Percentiles rank a stretch among this genome's conserved stretches.
phyloP scores from a whole-genome alignment of 2,888 invertebrate genomes.

The Diplazon laetatorius region DNA sequence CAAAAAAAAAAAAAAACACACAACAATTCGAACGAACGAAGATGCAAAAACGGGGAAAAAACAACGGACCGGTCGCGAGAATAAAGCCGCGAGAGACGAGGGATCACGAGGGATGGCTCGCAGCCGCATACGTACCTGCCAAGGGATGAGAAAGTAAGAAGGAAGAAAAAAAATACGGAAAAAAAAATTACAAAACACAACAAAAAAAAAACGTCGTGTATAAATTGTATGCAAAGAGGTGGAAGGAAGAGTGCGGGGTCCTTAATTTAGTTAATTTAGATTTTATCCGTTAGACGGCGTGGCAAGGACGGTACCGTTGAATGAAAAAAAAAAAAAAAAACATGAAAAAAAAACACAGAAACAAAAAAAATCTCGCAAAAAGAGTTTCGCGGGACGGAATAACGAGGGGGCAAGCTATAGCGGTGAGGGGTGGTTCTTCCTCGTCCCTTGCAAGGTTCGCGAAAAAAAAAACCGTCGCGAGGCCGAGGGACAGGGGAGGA shows the following conservation, averaged over 20 bases:
- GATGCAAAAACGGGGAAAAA: no score
- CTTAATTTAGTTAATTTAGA: conserved; percentile 83
- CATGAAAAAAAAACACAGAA: conserved; percentile 9
- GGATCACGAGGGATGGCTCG: conserved; percentile 50
- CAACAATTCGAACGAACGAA: conserved; percentile 26
- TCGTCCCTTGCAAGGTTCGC: conserved; percentile 39
- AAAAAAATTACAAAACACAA: no score
- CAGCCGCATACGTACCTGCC: conserved; percentile 21
- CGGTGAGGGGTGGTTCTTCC: conserved; percentile 29
- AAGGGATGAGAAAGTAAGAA: conserved; percentile 55
- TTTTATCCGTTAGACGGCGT: conserved; percentile 81
- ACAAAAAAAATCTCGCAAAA: conserved; percentile 47
- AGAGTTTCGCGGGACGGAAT: conserved; percentile 46
- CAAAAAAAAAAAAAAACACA: conserved; percentile 42
- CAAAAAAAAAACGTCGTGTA: conserved; percentile 70
- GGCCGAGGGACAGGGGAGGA: no score
- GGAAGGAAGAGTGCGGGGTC: conserved; percentile 73
- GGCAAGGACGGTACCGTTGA: no score
- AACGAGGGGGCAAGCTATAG: conserved; percentile 37
- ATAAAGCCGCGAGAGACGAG: conserved; percentile 60
- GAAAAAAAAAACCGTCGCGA: no score
- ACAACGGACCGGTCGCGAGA: conserved; percentile 28
- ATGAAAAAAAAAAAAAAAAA: conserved; percentile 26
- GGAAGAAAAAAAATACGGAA: no score
- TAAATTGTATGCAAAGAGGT: conserved; percentile 80